Base-by-base conservation (phyloP, 2,113 vertebrate genomes). In the Thamnaconus septentrionalis region DNA sequence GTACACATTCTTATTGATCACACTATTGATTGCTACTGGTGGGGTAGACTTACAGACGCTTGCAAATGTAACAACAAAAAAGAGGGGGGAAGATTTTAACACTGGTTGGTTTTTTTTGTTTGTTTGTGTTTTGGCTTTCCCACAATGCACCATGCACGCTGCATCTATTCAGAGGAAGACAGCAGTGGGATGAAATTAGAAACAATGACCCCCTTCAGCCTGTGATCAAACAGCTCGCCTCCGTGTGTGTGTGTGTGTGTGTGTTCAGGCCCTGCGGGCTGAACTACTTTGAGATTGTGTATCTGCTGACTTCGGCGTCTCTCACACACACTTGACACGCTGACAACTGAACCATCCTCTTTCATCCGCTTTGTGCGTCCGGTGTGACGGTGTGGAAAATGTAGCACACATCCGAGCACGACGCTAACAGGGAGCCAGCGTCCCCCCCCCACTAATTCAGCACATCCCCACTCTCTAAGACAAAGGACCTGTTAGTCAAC, bases 381-480 rank as follows among this genome's bases (percentile, higher is more conserved):
- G 77, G 64, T 72, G 76, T 66, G 69, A 66, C 75, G 71, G 76
- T 64, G 82, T 78, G 85, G 76, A 85, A 81, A 79, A 79, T 82
- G 50, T 73, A 84, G 75, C 64, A 69, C 78, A 75, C 56, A 63
- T 49, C 71, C 49, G 6, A 80, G 66, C 42, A 73, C 66, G 61
- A 64, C 63, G 8, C 53, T 44, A 49, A 72, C 46, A 39, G 40
- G 45, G 64, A 65, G 9, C 31, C 53, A 65, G 69, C 59, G 12
- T 51, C 10, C 18, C 18, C 18, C 18, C 18, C 48, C 48, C 48
- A 50, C 9, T n/a, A 11, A n/a, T 11, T 9, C 31, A n/a, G 10
- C 68, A 8, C 18, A 59, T 59, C 49, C 11, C 60, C 59, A 56
- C 60, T 70, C 47, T 63, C 69, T 75, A 61, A 63, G 75, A 65